Evolutionary conservation across 2,888 invertebrate species (phyloP).

Genomic region (Eremobia ochroleuca): DNA sequence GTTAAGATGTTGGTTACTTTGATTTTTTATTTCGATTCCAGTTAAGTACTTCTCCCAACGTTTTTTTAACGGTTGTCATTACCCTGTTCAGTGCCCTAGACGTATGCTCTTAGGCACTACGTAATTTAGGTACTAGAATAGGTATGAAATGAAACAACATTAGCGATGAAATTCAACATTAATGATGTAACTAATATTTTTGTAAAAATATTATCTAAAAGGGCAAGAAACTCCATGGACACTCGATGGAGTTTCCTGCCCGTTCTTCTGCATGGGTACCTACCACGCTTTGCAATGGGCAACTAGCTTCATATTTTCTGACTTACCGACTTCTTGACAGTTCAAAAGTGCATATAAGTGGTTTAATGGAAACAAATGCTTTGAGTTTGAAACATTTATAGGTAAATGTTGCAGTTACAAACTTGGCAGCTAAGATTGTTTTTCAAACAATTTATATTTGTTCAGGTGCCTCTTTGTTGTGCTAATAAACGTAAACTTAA

Average conservation of each 20-base stretch:
- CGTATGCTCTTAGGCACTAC: not conserved
- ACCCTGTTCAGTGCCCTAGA: not conserved
- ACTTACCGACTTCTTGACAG: too few relatives aligned
- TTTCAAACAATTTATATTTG: slow-evolving; percentile 30
- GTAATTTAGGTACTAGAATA: not conserved
- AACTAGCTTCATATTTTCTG: too few relatives aligned
- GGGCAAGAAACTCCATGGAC: too few relatives aligned
- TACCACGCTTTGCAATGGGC: too few relatives aligned
- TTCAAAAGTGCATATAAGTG: too few relatives aligned
- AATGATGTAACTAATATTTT: too few relatives aligned
- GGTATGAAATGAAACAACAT: not conserved
- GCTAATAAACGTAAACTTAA: not conserved
- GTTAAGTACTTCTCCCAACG: not conserved
- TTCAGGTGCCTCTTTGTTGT: slow-evolving; percentile 9
- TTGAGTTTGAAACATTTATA: slow-evolving; percentile 17
- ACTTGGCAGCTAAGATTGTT: slow-evolving; percentile 49
- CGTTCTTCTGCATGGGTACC: too few relatives aligned
- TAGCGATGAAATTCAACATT: too few relatives aligned
- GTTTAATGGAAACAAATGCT: too few relatives aligned
- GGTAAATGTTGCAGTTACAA: slow-evolving; percentile 15
- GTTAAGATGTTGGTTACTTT: not conserved
- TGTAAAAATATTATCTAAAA: too few relatives aligned
- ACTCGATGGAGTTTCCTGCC: too few relatives aligned
- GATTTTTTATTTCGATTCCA: too few relatives aligned
- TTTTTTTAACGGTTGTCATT: not conserved